Evolutionary conservation across 2,888 invertebrate genomes (phyloP).

Genomic region (Sarcophaga carnaria): DNA sequence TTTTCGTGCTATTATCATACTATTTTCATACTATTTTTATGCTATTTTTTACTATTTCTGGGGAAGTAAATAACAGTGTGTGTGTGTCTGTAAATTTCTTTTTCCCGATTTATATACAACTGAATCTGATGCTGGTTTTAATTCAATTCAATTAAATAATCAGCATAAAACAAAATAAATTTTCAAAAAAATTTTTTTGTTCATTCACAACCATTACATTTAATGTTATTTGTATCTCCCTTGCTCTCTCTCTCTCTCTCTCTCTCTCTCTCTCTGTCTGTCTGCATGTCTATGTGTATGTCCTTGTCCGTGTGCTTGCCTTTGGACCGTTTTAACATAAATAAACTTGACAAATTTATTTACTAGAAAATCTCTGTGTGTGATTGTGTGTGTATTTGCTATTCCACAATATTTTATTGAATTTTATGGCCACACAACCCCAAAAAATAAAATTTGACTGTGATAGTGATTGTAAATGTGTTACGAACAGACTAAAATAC

Average conservation of each 20-base stretch:
- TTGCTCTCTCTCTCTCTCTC: neutral
- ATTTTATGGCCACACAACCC: neutral
- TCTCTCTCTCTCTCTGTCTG: neutral
- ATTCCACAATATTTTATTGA: neutral
- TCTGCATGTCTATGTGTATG: no score
- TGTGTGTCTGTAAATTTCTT: neutral
- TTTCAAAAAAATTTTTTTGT: neutral
- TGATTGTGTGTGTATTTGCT: neutral
- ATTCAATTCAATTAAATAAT: slow-evolving; percentile 10
- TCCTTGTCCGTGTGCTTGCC: no score
- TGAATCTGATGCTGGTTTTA: neutral
- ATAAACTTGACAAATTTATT: neutral
- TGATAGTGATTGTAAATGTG: neutral
- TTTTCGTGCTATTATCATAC: no score
- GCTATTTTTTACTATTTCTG: no score
- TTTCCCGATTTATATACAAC: neutral
- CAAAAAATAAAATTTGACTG: neutral
- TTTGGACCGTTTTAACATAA: neutral
- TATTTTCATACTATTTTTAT: no score
- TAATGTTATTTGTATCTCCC: neutral
- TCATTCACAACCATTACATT: neutral
- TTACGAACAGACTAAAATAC: neutral
- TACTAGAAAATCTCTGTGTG: neutral
- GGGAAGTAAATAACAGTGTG: no score
- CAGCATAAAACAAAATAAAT: neutral